Evolutionary conservation across 1,140 invertebrate genomes (phyloP).

Genomic region (Aphis craccivora): DNA sequence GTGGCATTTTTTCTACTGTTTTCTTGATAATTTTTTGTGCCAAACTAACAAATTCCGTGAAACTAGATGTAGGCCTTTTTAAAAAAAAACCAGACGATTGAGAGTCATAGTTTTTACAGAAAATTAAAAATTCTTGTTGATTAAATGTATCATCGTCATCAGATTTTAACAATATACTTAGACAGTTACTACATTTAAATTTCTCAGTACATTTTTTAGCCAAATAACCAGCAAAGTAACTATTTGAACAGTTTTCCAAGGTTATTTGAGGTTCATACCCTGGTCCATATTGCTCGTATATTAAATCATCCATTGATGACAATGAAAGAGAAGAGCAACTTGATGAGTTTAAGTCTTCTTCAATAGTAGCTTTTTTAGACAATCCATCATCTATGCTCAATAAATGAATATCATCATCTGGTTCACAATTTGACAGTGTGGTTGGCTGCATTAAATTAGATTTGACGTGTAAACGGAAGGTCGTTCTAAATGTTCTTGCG

Average conservation of each 20-base stretch:
- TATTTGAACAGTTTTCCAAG: slow-evolving; percentile 2
- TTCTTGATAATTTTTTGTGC: no score
- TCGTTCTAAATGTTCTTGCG: neutral
- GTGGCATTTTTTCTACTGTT: no score
- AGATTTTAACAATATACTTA: neutral
- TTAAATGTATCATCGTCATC: no score
- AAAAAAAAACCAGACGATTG: no score
- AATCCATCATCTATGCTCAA: neutral
- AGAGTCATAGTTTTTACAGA: no score
- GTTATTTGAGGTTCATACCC: neutral
- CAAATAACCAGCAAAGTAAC: slow-evolving; percentile 8
- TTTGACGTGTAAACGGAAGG: neutral
- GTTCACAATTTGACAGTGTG: no score
- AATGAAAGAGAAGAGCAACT: slow-evolving; percentile 21
- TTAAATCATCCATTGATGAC: slow-evolving; percentile 1
- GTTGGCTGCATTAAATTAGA: no score
- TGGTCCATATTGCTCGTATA: neutral
- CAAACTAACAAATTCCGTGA: no score
- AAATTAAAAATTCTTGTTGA: no score
- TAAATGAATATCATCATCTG: no score
- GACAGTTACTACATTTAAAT: neutral
- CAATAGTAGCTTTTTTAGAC: neutral
- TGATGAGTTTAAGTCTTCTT: neutral
- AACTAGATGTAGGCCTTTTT: no score
- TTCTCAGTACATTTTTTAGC: neutral